Conservation (phyloP, 2,113 vertebrate species). For the Tor tambroides region DNA sequence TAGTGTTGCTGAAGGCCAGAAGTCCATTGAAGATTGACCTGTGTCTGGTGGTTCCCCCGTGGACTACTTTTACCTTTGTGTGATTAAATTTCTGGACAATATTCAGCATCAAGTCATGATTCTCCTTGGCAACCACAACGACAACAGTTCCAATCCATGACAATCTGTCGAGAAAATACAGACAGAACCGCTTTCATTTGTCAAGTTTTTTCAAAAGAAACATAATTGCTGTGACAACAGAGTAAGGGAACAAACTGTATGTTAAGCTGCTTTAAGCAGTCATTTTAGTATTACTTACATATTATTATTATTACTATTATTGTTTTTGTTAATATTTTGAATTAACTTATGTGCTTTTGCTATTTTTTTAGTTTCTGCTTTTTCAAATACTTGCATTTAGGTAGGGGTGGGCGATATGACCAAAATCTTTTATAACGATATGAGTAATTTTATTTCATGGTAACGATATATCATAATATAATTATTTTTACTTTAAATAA, state of each 20-base stretch:
- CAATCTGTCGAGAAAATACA: constrained; percentile 74
- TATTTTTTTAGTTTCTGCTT: too few species aligned
- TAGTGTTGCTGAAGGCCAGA: constrained; percentile 74
- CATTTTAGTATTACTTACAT: too few species aligned
- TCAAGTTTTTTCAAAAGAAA: neutral
- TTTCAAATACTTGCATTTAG: too few species aligned
- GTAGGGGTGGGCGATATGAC: too few species aligned
- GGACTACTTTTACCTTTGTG: constrained; percentile 77
- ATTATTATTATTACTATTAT: too few species aligned
- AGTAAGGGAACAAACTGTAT: neutral
- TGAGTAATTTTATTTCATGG: too few species aligned
- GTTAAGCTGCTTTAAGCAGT: neutral
- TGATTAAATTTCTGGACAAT: constrained; percentile 83
- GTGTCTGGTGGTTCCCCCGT: constrained; percentile 89
- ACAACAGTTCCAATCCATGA: constrained; percentile 88
- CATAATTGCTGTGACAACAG: neutral
- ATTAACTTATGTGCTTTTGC: too few species aligned
- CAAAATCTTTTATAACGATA: too few species aligned
- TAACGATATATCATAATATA: too few species aligned
- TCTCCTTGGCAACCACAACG: constrained; percentile 88
- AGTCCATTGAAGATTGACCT: constrained; percentile 92
- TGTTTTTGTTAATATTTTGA: too few species aligned
- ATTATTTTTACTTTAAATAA: too few species aligned
- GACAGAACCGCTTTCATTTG: neutral
- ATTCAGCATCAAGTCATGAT: constrained; percentile 80